Conservation (phyloP, 2,888 invertebrate genomes). For the Hydraecia micacea region DNA sequence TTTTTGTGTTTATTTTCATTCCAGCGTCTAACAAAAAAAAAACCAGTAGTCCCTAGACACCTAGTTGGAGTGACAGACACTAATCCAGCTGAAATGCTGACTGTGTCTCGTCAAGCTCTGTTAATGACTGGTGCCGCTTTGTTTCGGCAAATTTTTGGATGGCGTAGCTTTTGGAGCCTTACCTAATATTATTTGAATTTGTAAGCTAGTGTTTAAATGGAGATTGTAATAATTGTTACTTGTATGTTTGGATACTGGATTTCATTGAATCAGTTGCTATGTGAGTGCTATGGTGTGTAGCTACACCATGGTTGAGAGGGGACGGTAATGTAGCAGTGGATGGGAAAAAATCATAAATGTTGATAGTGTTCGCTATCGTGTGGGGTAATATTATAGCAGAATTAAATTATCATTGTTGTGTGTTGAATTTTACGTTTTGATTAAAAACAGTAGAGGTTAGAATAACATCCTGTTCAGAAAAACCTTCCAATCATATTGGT, state of each 20-base stretch:
- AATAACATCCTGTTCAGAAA: neutral
- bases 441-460: neutral
- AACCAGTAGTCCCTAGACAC: slow-evolving; percentile 15
- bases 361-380: neutral
- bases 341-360: neutral
- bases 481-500: neutral
- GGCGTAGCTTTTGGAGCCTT: slow-evolving; percentile 13
- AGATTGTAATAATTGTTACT: slow-evolving; percentile 20
- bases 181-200: slow-evolving; percentile 12
- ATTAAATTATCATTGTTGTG: too few species aligned
- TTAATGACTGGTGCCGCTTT: slow-evolving; percentile 37
- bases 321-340: neutral
- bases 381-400: neutral
- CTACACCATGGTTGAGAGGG: too few species aligned
- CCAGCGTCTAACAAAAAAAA: neutral
- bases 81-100: slow-evolving; percentile 51
- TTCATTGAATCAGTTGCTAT: neutral
- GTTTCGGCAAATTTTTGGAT: slow-evolving; percentile 35
- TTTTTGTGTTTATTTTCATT: neutral
- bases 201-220: slow-evolving; percentile 10
- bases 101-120: slow-evolving; percentile 33
- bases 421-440: neutral
- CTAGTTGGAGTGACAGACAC: slow-evolving; percentile 20
- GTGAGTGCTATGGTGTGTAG: neutral
- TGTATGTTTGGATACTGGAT: neutral